phyloP scores from a whole-genome alignment of 2,797 vertebrate species.

The Pantherophis alleghaniensis region DNA sequence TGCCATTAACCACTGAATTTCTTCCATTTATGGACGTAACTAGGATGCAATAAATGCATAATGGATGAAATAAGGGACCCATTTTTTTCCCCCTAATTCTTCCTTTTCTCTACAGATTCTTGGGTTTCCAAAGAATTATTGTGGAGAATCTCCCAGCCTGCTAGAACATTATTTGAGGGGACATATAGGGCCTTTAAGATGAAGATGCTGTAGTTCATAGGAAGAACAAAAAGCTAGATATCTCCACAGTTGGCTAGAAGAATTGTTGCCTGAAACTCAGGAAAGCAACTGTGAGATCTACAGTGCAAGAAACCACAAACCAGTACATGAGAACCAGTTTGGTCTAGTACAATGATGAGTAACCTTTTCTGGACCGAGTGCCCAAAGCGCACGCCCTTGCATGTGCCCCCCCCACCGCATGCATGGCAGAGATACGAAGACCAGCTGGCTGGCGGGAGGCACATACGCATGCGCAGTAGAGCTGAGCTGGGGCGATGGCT shows the following conservation, averaged over 20 bases:
- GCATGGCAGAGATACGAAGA: too few relatives aligned
- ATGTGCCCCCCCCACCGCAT: too few relatives aligned
- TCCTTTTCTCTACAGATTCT: background rate
- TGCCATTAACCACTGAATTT: background rate
- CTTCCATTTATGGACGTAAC: background rate
- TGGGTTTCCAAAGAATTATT: background rate
- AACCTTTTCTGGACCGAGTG: too few relatives aligned
- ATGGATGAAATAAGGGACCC: background rate
- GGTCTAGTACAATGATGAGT: background rate
- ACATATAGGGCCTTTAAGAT: background rate
- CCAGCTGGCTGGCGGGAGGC: too few relatives aligned
- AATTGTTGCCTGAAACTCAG: background rate
- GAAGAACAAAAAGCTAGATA: background rate
- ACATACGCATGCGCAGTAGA: too few relatives aligned
- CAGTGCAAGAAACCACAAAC: background rate
- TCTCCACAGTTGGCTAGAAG: background rate
- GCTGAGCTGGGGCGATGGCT: too few relatives aligned
- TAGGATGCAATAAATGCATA: background rate
- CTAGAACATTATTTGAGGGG: background rate
- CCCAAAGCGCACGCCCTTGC: too few relatives aligned
- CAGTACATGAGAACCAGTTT: background rate
- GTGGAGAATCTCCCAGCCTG: background rate
- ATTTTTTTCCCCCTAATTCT: background rate
- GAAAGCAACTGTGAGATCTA: background rate
- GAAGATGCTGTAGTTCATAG: background rate